Conservation (phyloP, 2,797 vertebrate species). For the Cuniculus paca region DNA sequence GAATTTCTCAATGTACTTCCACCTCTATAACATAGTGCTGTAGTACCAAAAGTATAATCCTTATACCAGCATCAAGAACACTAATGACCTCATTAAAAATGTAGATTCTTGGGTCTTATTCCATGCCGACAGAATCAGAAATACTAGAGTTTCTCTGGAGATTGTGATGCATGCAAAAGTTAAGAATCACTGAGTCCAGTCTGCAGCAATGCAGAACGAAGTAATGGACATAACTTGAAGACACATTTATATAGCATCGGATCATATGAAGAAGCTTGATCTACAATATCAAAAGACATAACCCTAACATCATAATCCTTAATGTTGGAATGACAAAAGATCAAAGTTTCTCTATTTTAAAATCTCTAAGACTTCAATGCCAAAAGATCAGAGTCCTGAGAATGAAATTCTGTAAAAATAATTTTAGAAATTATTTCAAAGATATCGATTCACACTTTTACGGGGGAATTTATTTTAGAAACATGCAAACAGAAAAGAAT, state of each 20-base stretch:
- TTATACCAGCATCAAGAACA: not conserved
- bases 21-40: not conserved
- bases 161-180: not conserved
- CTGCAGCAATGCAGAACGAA: not conserved
- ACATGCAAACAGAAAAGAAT: not conserved
- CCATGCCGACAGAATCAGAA: not conserved
- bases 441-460: not conserved
- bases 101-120: not conserved
- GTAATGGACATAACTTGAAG: not conserved
- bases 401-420: not conserved
- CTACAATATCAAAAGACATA: not conserved
- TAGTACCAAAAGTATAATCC: not conserved
- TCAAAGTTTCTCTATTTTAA: not conserved
- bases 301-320: not conserved
- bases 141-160: not conserved
- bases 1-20: not conserved
- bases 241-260: not conserved
- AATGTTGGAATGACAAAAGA: not conserved
- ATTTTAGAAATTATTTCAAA: not conserved
- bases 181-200: not conserved
- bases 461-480: not conserved
- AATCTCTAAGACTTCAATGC: not conserved
- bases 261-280: not conserved
- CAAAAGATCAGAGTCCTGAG: not conserved
- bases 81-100: not conserved